Conservation (phyloP, 2,888 invertebrate species). For the Eupithecia pulchellata region DNA sequence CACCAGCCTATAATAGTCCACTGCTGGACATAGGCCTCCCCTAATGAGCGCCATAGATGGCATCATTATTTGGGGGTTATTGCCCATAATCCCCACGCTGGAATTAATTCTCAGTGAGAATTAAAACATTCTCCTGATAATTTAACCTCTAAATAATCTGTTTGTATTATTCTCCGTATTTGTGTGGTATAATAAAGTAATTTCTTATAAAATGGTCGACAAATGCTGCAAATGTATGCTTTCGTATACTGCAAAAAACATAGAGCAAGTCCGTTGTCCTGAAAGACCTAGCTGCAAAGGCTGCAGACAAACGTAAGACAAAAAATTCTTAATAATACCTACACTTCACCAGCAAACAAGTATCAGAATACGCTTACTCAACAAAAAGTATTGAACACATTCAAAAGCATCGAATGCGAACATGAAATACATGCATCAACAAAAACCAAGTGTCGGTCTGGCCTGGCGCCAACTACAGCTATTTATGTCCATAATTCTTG, state of each 20-base stretch:
- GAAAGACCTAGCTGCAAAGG: neutral
- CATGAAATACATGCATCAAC: constrained; percentile 14
- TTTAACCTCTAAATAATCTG: too few relatives aligned
- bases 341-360: neutral
- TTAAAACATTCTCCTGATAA: too few relatives aligned
- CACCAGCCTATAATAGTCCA: too few relatives aligned
- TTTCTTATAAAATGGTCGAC: too few relatives aligned
- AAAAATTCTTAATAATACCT: neutral
- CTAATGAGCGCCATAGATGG: too few relatives aligned
- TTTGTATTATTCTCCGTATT: too few relatives aligned
- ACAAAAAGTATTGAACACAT: constrained; percentile 8
- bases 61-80: too few relatives aligned
- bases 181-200: too few relatives aligned
- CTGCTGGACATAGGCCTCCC: too few relatives aligned
- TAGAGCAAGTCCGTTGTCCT: neutral
- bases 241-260: neutral
- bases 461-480: constrained; percentile 19
- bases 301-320: neutral
- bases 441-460: constrained; percentile 32
- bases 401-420: constrained; percentile 8
- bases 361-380: neutral
- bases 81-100: too few relatives aligned
- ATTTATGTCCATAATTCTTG: constrained; percentile 24
- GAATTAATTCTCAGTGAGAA: too few relatives aligned
- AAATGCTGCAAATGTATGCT: too few relatives aligned